Base-by-base conservation (phyloP, 2,888 invertebrate genomes). In the Hololepta plana region DNA sequence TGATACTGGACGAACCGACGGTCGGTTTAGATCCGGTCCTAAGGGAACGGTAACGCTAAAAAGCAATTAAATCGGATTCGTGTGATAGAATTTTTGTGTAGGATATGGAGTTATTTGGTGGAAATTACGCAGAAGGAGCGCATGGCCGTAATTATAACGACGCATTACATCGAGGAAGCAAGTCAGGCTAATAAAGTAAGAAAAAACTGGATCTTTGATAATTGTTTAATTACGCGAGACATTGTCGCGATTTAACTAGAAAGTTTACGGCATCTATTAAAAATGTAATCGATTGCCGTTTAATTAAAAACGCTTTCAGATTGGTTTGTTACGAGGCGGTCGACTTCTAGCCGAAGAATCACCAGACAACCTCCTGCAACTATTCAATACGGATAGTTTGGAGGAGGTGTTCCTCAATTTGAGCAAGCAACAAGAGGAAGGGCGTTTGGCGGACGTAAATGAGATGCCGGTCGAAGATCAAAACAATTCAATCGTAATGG, bases 81-180 rank as follows among this genome's bases (percentile, higher is more conserved):
- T n/a, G n/a, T n/a, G n/a, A n/a, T n/a, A n/a, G n/a, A n/a, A 8
- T 8, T 30, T 28, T 39, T 30, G 49, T 57, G 23, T 51, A 88
- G 88, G 44, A 90, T 91, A 44, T 91, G 91, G 91, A 67, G 77
- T 33, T 76, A 81, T 52, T 59, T 91, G 28, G 63, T 74, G 3
- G 70, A 74, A 32, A 59, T 82, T 28, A 72, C 85, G 1, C 57
- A 64, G 34, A 63, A 64, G 38, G 62, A 67, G 22, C 71, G 74
- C 15, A 69, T 73, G 31, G 77, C 90, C 4, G 76, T 91, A 27
- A 74, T 91, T 31, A 85, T 91, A 30, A 91, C 91, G 1, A 91
- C 91, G 8, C 91, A 91, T 57, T 91, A 91, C 46, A 88, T 91
- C 32, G 91, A 91, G 48, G 91, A 91, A 57, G 79, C 88, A 3